Base-by-base conservation (phyloP, 2,888 invertebrate species). In the Portevinia maculata region DNA sequence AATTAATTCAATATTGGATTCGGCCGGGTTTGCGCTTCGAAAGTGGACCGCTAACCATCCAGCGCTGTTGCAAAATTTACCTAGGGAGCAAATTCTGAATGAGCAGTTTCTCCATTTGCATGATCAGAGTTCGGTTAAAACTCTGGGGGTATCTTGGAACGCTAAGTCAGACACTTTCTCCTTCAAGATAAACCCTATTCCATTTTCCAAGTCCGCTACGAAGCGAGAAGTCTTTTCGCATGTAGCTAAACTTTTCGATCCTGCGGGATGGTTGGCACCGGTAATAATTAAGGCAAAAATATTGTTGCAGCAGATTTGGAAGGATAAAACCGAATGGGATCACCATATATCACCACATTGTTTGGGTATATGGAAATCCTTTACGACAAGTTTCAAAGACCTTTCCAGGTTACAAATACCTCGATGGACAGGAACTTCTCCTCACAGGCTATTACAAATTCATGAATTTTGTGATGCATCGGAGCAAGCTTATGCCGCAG, bases 31-130 rank as follows among this genome's bases (percentile, higher is more conserved):
- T n/a, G n/a, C n/a, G n/a, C n/a, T n/a, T n/a, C n/a, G 15, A 85
- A 86, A 55, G 86, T 86, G 85, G 86, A 85, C 67, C 57, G 85
- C 13, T 85, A 86, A 32, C n/a, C n/a, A n/a, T n/a, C n/a, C n/a
- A n/a, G n/a, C n/a, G n/a, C n/a, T n/a, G 9, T 34, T 34, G 9
- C 3, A 11, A 34, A 11, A 34, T 9, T 9, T 9, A 8, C 32
- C 11, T 3, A 34, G 3, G 1, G 11, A 11, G 3, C 9, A 11
- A 7, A 3, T 11, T 34, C 3, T 34, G 9, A 34, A 34, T 2
- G 32, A 8, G 9, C 3, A 3, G 0, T 34, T 34, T 34, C 9
- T 11, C 1, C 3, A 11, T 8, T 34, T 34, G 3, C 9, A 44
- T 0, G 71, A 55, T 11, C n/a, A 28, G 3, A 73, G 62, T 7